A percentile compares a stretch with the other conserved stretches of the same genome.
Conservation (phyloP, 2,797 vertebrate genomes). For the Cuculus canorus region DNA sequence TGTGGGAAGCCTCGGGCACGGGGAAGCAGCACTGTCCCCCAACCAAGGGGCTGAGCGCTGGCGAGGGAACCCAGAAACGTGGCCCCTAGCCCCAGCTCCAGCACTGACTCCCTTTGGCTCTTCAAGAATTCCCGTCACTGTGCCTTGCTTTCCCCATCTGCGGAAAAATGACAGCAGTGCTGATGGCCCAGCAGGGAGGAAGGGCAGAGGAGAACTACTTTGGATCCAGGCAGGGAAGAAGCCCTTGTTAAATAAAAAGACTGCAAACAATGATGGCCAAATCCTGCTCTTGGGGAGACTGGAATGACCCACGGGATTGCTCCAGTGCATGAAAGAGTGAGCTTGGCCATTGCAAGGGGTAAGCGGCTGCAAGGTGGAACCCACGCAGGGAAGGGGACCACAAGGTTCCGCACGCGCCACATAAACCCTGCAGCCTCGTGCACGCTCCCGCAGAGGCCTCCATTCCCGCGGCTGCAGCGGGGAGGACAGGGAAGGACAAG, state of each 20-base stretch:
- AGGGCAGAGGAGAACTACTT: not conserved
- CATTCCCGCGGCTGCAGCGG: not conserved
- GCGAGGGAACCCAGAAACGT: not conserved
- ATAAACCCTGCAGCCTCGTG: not conserved
- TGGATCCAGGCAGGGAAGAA: not conserved
- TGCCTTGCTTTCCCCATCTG: not conserved
- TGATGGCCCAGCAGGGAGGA: not conserved
- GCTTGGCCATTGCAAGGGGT: not conserved
- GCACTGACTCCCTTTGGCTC: not conserved
- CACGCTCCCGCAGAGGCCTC: rapidly evolving
- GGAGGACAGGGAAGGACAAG: not conserved
- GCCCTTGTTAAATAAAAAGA: not conserved
- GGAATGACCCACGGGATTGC: not conserved
- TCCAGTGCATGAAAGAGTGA: not conserved
- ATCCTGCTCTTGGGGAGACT: not conserved
- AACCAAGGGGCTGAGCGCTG: not conserved
- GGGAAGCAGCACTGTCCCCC: not conserved
- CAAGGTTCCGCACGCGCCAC: rapidly evolving
- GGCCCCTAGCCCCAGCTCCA: rapidly evolving
- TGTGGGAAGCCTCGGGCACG: not conserved
- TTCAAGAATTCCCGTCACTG: rapidly evolving
- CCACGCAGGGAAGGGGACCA: not conserved
- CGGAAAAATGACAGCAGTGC: not conserved
- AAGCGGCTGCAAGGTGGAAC: rapidly evolving
- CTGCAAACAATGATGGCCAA: not conserved